Evolutionary conservation across 2,888 invertebrate species (phyloP).

Genomic region (Trissolcus brochymenae): DNA sequence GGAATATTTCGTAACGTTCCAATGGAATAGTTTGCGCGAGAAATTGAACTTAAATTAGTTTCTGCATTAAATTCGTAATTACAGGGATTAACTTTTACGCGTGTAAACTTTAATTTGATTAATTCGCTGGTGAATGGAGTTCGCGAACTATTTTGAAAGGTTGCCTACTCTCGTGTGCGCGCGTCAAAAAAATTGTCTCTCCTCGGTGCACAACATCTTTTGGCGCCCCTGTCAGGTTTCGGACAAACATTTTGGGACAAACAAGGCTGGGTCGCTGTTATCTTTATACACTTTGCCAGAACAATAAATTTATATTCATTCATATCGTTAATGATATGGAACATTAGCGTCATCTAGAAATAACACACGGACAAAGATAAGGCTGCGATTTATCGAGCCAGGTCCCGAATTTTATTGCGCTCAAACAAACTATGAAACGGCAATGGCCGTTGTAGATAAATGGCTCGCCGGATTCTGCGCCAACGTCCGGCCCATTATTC

Average conservation of each 20-base stretch:
- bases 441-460: constrained; percentile 23
- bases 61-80: constrained; percentile 19
- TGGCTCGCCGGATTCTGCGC: constrained; percentile 8
- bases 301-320: constrained; percentile 35
- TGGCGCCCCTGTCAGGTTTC: neutral
- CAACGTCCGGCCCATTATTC: constrained; percentile 22
- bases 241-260: constrained; percentile 20
- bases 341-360: constrained; percentile 46
- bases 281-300: constrained; percentile 29
- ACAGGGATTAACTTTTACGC: constrained; percentile 34
- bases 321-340: constrained; percentile 50
- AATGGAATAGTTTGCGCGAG: constrained; percentile 14
- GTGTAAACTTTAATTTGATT: constrained; percentile 41
- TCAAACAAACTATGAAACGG: constrained; percentile 35
- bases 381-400: constrained; percentile 27
- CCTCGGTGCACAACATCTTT: neutral
- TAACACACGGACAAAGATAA: constrained; percentile 44
- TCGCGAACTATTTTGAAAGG: constrained; percentile 14
- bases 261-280: constrained; percentile 30
- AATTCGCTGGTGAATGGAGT: constrained; percentile 9
- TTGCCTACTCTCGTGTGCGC: neutral
- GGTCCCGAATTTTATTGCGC: constrained; percentile 32
- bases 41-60: constrained; percentile 41
- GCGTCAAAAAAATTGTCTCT: neutral
- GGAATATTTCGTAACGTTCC: constrained; percentile 5